Evolutionary conservation across 2,113 vertebrate genomes (phyloP), one percentile per base, ranked within the genome.

Genomic region (Pampusana beccarii): DNA sequence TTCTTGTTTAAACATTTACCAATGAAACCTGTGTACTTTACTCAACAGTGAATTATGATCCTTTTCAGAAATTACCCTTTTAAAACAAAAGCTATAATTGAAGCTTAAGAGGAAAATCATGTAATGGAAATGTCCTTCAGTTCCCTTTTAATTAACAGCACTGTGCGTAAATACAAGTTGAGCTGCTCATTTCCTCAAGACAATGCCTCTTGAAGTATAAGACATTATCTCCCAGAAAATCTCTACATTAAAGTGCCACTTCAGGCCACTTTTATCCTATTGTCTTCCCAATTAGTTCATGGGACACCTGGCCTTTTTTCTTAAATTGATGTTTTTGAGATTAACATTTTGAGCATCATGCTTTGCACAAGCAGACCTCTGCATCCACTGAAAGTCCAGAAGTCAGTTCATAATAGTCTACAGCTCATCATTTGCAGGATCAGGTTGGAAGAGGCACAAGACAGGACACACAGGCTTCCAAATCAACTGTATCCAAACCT

Each of bases 1-100:
- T 34, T 90, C 94, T 79, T 93, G 74, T 90, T 92, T 69, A 95
- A 97, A 92, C 86, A 97, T 93, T 86, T 93, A 96, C 58, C 69
- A 80, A 2, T 42, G 64, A 91, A 92, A 88, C 40, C 71, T 71
- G 56, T 89, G 67, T 93, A 95, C 74, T 92, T 71, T 69, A 65
- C 64, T 36, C 38, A 73, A 85, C 72, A 72, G n/a, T 95, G 71
- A 96, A 86, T 95, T 91, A 95, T 73, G 54, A 75, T 75, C 75
- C n/a, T 88, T 86, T 84, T 53, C 86, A 88, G 86, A 93, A 91
- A 95, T 80, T 50, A 93, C 56, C 80, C 71, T 46, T 93, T 89
- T 92, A 95, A 94, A 93, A 96, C 80, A 87, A 96, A 96, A 94
- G 64, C 51, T 64, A 0, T 88, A 91, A 96, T 50, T 88, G 81